Conservation (phyloP, 2,113 vertebrate species). For the Paracanthobrama guichenoti region DNA sequence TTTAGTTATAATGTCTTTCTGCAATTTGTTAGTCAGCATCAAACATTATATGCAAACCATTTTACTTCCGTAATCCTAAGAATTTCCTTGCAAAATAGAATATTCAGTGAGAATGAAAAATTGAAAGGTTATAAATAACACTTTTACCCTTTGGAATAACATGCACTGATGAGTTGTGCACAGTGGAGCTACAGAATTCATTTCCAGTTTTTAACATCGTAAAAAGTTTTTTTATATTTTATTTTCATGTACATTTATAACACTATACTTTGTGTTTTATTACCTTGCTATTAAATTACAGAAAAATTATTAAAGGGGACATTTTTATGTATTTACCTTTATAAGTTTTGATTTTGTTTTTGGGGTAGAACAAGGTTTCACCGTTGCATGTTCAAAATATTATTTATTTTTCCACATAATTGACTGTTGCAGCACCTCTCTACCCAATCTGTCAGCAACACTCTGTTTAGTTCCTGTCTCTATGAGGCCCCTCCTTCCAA, state of each 20-base stretch:
- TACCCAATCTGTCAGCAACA: too few relatives aligned
- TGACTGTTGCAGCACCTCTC: too few relatives aligned
- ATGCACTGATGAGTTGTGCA: not conserved
- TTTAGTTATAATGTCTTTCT: not conserved
- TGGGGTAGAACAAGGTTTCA: too few relatives aligned
- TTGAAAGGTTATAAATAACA: not conserved
- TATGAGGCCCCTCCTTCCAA: too few relatives aligned
- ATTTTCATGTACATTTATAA: not conserved
- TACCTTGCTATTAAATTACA: not conserved
- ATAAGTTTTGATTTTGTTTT: too few relatives aligned
- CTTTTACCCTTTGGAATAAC: not conserved
- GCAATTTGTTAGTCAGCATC: not conserved
- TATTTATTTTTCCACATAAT: too few relatives aligned
- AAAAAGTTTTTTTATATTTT: not conserved
- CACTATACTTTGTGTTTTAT: not conserved
- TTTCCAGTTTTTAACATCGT: not conserved
- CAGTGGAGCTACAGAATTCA: not conserved
- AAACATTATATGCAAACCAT: not conserved
- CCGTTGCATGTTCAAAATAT: too few relatives aligned
- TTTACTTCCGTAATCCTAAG: too few relatives aligned
- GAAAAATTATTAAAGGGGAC: not conserved
- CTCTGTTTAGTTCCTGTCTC: too few relatives aligned
- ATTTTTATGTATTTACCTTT: too few relatives aligned
- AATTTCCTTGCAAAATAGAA: not conserved
- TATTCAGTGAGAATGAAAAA: not conserved